These are phyloP conservation scores for Alosa sapidissima DNA, from an alignment of 2,797 vertebrate species.

Conservation along the genomic window DNA sequence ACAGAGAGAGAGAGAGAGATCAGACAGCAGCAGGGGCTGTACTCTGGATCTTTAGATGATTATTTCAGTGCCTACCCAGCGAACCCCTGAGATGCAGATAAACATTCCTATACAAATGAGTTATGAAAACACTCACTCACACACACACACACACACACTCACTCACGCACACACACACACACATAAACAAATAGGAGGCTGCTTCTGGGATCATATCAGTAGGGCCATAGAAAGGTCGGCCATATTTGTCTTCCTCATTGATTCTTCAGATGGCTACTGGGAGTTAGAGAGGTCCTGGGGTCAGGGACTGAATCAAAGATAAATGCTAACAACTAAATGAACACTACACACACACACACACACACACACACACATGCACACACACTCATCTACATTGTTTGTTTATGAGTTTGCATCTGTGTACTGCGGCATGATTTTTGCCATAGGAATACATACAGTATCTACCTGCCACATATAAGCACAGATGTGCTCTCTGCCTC, in stretches of 20 bases:
- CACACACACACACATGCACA: background rate
- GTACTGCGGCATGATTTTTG: background rate
- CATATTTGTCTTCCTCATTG: constrained; percentile 69
- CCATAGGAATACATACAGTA: background rate
- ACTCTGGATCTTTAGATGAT: background rate
- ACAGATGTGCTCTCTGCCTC: background rate
- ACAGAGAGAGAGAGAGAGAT: background rate
- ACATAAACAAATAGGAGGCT: background rate
- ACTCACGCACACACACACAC: background rate
- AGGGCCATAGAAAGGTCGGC: constrained; percentile 50
- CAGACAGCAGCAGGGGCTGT: background rate
- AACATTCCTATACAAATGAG: background rate
- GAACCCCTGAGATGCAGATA: background rate
- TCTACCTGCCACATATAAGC: background rate
- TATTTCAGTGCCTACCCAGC: background rate
- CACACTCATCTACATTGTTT: background rate
- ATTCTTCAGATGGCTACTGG: constrained; percentile 57
- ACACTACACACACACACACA: background rate
- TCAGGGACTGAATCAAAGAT: constrained; percentile 59
- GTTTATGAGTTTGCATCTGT: background rate
- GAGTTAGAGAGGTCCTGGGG: constrained; percentile 24
- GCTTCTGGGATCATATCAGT: background rate
- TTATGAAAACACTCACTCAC: background rate
- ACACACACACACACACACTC: background rate
- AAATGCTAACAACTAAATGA: constrained; percentile 57